These are phyloP conservation scores for Cheumatopsyche charites DNA, from an alignment of 1,140 invertebrate genomes.

Conservation along the genomic window DNA sequence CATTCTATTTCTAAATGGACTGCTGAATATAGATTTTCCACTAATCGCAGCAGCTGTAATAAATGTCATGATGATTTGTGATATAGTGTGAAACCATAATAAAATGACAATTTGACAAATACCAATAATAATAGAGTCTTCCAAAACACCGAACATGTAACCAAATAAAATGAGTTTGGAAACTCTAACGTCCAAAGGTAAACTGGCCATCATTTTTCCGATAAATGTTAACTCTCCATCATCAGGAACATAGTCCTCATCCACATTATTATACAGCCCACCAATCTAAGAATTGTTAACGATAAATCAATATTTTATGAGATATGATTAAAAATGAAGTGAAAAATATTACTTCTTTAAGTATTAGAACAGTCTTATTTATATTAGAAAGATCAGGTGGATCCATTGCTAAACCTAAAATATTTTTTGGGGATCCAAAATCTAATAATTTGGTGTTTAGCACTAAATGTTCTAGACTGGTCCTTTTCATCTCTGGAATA, in stretches of 20 bases:
- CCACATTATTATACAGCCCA: constrained; percentile 67
- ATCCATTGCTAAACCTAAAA: constrained; percentile 84
- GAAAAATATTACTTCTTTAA: constrained; percentile 77
- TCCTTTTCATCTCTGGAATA: constrained; percentile 78
- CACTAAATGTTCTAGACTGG: constrained; percentile 84
- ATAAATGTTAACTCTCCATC: constrained; percentile 93
- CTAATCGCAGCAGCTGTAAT: constrained; percentile 78
- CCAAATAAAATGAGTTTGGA: constrained; percentile 88
- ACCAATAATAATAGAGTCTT: constrained; percentile 90
- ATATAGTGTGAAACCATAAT: too few species aligned
- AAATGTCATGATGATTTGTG: too few species aligned
- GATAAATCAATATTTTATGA: not conserved
- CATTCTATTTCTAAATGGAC: constrained; percentile 72
- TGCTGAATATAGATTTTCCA: constrained; percentile 80
- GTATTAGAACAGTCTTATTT: constrained; percentile 74
- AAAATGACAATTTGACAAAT: too few species aligned
- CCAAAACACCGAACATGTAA: constrained; percentile 82
- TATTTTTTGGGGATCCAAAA: constrained; percentile 80
- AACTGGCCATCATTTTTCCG: constrained; percentile 78
- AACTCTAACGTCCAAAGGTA: constrained; percentile 84
- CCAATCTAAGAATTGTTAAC: constrained; percentile 60
- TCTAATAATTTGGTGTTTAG: constrained; percentile 83
- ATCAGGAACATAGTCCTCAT: constrained; percentile 60
- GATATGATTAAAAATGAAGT: constrained; percentile 24
- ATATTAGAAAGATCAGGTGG: constrained; percentile 87